Percentiles rank a stretch among this genome's conserved stretches.
phyloP scores from a whole-genome alignment of 2,888 invertebrate genomes.

The Metallyticus violacea region DNA sequence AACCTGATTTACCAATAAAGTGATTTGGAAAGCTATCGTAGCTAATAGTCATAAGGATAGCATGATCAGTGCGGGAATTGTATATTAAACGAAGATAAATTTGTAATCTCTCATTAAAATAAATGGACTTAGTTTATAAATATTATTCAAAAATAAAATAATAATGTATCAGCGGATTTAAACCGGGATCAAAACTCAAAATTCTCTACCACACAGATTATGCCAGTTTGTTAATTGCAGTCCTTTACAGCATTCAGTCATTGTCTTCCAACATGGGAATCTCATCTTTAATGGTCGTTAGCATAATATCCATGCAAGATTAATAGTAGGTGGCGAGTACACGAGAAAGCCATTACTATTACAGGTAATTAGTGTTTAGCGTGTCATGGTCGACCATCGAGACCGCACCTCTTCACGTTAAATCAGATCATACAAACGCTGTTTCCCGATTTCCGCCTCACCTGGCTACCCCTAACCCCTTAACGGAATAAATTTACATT shows the following conservation, averaged over 20 bases:
- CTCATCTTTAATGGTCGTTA: not conserved
- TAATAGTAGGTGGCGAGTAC: not conserved
- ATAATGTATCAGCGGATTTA: too few species aligned
- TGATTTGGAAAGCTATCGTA: too few species aligned
- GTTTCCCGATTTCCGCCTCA: not conserved
- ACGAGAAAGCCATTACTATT: not conserved
- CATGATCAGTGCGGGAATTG: too few species aligned
- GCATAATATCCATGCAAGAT: not conserved
- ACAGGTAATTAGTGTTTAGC: not conserved
- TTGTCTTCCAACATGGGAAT: not conserved
- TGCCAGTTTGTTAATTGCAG: too few species aligned
- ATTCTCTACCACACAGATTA: too few species aligned
- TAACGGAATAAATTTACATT: not conserved
- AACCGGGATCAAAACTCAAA: too few species aligned
- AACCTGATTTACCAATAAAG: too few species aligned
- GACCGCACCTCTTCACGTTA: not conserved
- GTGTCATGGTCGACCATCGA: not conserved
- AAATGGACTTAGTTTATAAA: too few species aligned
- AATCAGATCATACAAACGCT: not conserved
- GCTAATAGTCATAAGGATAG: too few species aligned
- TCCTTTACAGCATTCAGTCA: not conserved
- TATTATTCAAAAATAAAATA: too few species aligned
- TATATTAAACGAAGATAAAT: too few species aligned
- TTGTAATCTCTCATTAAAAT: too few species aligned
- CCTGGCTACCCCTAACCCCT: not conserved